Conservation (phyloP, 2,113 vertebrate genomes). For the Pteropus alecto region DNA sequence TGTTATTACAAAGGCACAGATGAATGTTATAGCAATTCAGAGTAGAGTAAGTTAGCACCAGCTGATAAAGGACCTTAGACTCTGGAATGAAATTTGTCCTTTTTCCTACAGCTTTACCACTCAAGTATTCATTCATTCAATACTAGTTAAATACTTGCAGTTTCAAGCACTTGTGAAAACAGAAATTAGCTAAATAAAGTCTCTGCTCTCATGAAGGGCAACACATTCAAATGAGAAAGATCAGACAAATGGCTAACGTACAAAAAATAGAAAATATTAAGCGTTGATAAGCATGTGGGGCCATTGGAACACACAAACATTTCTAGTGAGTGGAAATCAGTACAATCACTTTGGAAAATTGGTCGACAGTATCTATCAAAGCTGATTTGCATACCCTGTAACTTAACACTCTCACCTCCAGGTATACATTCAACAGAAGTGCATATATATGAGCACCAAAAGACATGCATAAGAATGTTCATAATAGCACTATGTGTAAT, state of each 20-base stretch:
- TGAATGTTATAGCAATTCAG: not conserved
- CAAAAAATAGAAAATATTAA: not conserved
- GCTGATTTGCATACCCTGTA: not conserved
- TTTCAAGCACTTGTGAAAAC: not conserved
- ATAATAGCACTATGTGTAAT: not conserved
- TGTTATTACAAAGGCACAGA: not conserved
- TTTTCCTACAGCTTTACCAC: not conserved
- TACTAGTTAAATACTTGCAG: not conserved
- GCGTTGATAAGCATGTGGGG: not conserved
- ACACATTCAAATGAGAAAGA: not conserved
- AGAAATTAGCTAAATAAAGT: not conserved
- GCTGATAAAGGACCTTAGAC: not conserved
- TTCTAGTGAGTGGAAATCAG: not conserved
- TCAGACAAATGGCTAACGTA: not conserved
- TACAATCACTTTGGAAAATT: not conserved
- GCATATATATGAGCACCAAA: not conserved
- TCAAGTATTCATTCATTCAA: not conserved
- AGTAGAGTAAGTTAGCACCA: not conserved
- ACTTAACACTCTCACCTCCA: not conserved
- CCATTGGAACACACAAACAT: not conserved
- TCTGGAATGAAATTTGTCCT: not conserved
- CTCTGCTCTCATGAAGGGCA: not conserved
- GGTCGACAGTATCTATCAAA: not conserved
- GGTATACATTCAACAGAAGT: not conserved
- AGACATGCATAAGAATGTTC: not conserved